Evolutionary conservation across 2,888 invertebrate species (phyloP).

Genomic region (Pollenia angustigena): DNA sequence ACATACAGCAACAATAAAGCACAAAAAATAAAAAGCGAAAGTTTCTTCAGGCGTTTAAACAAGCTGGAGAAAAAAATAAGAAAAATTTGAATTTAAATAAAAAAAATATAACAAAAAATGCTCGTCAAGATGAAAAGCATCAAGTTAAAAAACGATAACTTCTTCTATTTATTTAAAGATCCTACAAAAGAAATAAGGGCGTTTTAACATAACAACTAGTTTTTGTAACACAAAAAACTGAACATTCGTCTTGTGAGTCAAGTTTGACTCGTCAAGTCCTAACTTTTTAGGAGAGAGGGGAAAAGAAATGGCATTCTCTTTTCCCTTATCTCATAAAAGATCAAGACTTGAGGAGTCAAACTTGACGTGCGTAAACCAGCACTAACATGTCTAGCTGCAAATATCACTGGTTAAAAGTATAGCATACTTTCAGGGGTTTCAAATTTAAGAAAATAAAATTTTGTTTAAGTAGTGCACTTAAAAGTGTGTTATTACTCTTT

Average conservation of each 20-base stretch:
- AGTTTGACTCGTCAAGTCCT: too few relatives aligned
- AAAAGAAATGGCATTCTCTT: too few relatives aligned
- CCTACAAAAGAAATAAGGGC: background rate
- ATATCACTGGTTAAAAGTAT: too few relatives aligned
- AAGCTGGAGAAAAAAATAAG: background rate
- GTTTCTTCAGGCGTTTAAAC: slow-evolving; percentile 43
- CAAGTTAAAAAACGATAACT: slow-evolving; percentile 17
- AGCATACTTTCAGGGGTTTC: too few relatives aligned
- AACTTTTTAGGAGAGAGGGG: too few relatives aligned
- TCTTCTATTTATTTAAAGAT: background rate
- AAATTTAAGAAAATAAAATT: too few relatives aligned
- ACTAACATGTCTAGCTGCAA: too few relatives aligned
- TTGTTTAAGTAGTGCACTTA: background rate
- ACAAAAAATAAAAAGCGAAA: background rate
- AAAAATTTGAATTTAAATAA: background rate
- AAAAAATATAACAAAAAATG: background rate
- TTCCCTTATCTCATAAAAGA: too few relatives aligned
- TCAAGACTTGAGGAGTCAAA: too few relatives aligned
- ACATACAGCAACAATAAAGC: background rate
- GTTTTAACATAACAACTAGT: background rate
- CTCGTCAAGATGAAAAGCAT: slow-evolving; percentile 6
- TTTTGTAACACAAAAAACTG: too few relatives aligned
- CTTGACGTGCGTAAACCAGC: too few relatives aligned
- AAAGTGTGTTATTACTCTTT: background rate
- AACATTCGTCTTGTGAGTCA: too few relatives aligned